Evolutionary conservation across 2,113 vertebrate species (phyloP).

Genomic region (Aegithalos caudatus): DNA sequence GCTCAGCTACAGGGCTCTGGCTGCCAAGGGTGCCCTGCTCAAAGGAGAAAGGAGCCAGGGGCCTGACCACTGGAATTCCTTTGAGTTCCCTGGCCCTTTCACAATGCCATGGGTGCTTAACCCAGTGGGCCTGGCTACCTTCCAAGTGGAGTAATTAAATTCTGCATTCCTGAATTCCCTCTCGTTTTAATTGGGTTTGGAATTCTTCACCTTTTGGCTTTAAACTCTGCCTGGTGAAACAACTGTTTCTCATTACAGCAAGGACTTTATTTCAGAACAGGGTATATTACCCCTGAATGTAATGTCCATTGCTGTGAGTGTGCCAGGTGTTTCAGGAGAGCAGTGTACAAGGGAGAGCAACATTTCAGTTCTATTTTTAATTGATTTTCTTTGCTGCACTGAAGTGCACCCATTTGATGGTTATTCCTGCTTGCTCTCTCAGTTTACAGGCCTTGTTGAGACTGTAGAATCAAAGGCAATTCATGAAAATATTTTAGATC

Average conservation of each 20-base stretch:
- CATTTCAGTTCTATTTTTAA: neutral
- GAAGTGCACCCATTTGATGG: neutral
- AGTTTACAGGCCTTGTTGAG: neutral
- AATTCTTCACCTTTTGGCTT: neutral
- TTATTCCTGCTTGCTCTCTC: neutral
- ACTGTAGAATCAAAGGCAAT: neutral
- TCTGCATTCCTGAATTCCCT: neutral
- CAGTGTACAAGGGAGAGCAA: neutral
- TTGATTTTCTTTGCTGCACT: neutral
- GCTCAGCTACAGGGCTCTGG: fast-evolving
- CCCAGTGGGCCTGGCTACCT: neutral
- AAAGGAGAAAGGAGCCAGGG: neutral
- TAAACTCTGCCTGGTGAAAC: neutral
- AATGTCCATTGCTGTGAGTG: neutral
- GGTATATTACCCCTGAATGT: neutral
- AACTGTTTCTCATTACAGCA: neutral
- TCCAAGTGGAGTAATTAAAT: conserved; percentile 15
- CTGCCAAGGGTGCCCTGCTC: neutral
- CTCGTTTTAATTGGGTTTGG: neutral
- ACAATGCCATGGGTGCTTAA: neutral
- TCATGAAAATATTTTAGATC: neutral
- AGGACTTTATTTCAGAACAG: neutral
- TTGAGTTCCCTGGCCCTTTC: neutral
- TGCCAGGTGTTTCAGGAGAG: neutral
- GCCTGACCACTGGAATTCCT: neutral